phyloP scores from a whole-genome alignment of 92 coral and sea anemone species.

The Nematostella vectensis region DNA sequence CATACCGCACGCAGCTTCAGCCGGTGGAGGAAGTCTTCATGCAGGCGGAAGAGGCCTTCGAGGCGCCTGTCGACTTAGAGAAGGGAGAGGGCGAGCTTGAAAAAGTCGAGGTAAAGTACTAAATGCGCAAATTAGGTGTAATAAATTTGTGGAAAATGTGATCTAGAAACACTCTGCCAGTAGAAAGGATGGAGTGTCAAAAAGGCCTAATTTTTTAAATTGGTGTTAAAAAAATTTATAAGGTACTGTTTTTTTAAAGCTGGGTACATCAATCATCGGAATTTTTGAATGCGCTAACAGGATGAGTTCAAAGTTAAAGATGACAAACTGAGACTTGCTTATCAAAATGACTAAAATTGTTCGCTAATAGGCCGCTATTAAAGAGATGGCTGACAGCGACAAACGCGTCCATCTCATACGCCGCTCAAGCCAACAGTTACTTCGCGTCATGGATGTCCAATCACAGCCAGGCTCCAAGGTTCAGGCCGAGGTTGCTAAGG shows the following conservation, averaged over 20 bases:
- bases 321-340: too few relatives aligned
- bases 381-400: constrained; percentile 70
- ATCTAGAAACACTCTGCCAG: too few relatives aligned
- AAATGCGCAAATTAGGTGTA: too few relatives aligned
- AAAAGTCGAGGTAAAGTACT: constrained; percentile 87
- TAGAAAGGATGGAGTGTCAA: too few relatives aligned
- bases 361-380: constrained; percentile 86
- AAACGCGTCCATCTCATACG: constrained; percentile 74
- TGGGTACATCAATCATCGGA: too few relatives aligned
- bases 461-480: constrained; percentile 80
- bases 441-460: constrained; percentile 83
- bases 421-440: constrained; percentile 69
- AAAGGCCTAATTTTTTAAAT: too few relatives aligned
- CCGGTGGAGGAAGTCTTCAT: constrained; percentile 83
- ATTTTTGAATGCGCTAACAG: too few relatives aligned
- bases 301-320: too few relatives aligned
- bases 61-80: constrained; percentile 66
- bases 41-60: constrained; percentile 65
- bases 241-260: too few relatives aligned
- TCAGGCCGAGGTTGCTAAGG: constrained; percentile 82
- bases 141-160: too few relatives aligned
- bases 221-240: too few relatives aligned
- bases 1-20: constrained; percentile 64
- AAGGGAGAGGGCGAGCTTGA: constrained; percentile 69
- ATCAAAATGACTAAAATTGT: too few relatives aligned